These are phyloP conservation scores for Numida meleagris DNA, from an alignment of 2,113 vertebrate genomes.

Conservation along the genomic window DNA sequence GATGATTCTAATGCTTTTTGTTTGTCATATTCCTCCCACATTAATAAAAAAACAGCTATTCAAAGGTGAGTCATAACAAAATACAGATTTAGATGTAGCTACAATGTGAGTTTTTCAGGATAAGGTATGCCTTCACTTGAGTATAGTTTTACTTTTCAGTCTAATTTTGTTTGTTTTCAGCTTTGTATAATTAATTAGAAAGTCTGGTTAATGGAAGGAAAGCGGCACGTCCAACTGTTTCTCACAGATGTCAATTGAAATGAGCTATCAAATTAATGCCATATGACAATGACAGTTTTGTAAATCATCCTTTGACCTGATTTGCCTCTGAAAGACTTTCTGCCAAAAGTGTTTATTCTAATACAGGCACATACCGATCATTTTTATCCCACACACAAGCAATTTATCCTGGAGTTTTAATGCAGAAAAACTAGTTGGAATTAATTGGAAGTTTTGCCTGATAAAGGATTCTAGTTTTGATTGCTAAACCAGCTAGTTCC, in stretches of 20 bases:
- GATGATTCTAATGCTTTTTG: not conserved
- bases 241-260: constrained; percentile 63
- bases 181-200: constrained; percentile 56
- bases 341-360: constrained; percentile 32
- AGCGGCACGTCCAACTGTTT: constrained; percentile 52
- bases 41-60: not conserved
- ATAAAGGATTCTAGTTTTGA: not conserved
- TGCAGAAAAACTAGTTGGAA: not conserved
- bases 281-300: constrained; percentile 63
- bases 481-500: not conserved
- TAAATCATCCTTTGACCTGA: constrained; percentile 67
- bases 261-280: constrained; percentile 67
- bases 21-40: not conserved
- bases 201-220: constrained; percentile 39
- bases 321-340: constrained; percentile 44
- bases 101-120: not conserved
- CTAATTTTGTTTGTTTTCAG: constrained; percentile 40
- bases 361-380: not conserved
- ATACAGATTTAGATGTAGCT: not conserved
- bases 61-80: not conserved
- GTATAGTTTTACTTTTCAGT: constrained; percentile 19
- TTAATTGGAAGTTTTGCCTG: not conserved
- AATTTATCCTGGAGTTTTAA: not conserved
- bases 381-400: constrained; percentile 23
- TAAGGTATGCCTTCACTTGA: not conserved